A percentile compares a stretch with the other conserved stretches of the same genome.
phyloP scores from a whole-genome alignment of 37 sponge, comb jelly and placozoan species.

The Halichondria panicea region DNA sequence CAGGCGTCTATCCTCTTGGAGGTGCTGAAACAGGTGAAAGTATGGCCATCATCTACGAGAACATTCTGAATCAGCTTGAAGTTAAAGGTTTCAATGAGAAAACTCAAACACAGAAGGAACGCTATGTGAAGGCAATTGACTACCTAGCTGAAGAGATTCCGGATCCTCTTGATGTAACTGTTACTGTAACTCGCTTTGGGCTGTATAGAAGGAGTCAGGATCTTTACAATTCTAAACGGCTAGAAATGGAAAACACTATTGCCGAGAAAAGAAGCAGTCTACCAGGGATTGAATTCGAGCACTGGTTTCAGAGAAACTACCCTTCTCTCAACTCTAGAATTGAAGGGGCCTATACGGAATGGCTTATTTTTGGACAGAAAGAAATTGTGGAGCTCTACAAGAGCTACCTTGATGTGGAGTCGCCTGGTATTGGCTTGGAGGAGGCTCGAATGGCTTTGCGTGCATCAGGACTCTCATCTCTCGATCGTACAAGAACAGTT shows the following conservation, averaged over 20 bases:
- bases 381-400: conserved; percentile 46
- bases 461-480: conserved; percentile 35
- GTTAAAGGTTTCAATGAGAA: conserved; percentile 29
- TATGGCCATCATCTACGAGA: conserved; percentile 28
- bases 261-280: not conserved
- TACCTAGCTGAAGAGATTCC: conserved; percentile 29
- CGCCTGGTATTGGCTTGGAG: conserved; percentile 39
- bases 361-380: conserved; percentile 59
- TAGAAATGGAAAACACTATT: conserved; percentile 43
- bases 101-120: conserved; percentile 23
- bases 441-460: conserved; percentile 42
- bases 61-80: conserved; percentile 35
- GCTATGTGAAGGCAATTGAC: conserved; percentile 8
- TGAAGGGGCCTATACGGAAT: conserved; percentile 51
- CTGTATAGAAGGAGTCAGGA: conserved; percentile 31
- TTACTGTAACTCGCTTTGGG: conserved; percentile 23
- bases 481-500: conserved; percentile 51
- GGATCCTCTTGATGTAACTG: conserved; percentile 29
- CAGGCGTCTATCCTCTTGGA: conserved; percentile 40
- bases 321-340: conserved; percentile 29
- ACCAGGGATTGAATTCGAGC: conserved; percentile 27
- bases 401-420: conserved; percentile 33
- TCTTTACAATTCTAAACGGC: conserved; percentile 25
- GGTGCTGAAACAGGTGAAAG: conserved; percentile 57
- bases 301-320: conserved; percentile 52